phyloP scores from a whole-genome alignment of 2,888 invertebrate genomes.

The Agriopis leucophaearia region DNA sequence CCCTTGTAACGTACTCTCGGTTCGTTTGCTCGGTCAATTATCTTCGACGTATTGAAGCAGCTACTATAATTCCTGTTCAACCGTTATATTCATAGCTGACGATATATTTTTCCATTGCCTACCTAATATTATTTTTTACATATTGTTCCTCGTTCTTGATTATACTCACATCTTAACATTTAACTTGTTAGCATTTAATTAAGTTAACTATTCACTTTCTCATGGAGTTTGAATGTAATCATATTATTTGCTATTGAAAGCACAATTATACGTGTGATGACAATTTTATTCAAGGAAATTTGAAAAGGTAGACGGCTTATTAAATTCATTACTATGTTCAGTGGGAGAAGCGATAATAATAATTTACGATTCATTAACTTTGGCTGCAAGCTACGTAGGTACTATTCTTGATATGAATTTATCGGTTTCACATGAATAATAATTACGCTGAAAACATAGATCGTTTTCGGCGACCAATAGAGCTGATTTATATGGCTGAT shows the following conservation, averaged over 20 bases:
- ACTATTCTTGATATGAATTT: slow-evolving; percentile 43
- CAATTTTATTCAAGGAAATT: slow-evolving; percentile 56
- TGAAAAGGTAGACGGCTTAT: slow-evolving; percentile 58
- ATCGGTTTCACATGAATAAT: slow-evolving; percentile 31
- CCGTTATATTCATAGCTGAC: slow-evolving; percentile 21
- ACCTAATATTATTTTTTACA: not conserved
- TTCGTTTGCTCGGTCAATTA: slow-evolving; percentile 79
- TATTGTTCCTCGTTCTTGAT: not conserved
- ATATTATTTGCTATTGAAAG: slow-evolving; percentile 45
- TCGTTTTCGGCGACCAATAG: slow-evolving; percentile 16
- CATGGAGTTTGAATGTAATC: slow-evolving; percentile 27
- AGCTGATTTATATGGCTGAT: slow-evolving; percentile 15
- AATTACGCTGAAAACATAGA: slow-evolving; percentile 16
- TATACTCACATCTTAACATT: not conserved
- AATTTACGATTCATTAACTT: slow-evolving; percentile 66
- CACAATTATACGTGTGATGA: slow-evolving; percentile 54
- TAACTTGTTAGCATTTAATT: slow-evolving; percentile 26
- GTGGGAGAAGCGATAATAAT: slow-evolving; percentile 58
- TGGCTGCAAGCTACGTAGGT: slow-evolving; percentile 54
- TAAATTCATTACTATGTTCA: slow-evolving; percentile 64
- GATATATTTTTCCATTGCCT: slow-evolving; percentile 15
- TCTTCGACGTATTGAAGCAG: slow-evolving; percentile 66
- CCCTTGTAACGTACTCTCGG: slow-evolving; percentile 71
- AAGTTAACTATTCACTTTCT: slow-evolving; percentile 32
- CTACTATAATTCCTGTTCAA: slow-evolving; percentile 49